Base-by-base conservation (phyloP, 2,113 vertebrate species). In the Polyodon spathula region DNA sequence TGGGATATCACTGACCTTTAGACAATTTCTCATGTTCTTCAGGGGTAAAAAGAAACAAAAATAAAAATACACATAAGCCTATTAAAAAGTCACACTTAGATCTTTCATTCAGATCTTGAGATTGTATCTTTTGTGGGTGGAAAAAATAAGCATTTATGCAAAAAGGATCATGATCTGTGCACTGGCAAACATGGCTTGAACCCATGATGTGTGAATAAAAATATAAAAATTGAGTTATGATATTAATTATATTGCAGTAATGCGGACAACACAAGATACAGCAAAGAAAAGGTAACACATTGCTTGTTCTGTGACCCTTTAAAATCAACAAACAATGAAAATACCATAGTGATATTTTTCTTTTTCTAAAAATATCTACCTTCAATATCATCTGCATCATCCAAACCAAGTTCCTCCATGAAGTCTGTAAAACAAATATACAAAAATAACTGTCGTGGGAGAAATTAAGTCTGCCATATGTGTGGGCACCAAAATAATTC, bases 341-440 rank as follows among this genome's bases (percentile, higher is more conserved):
- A 50, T 5, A 12, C 3, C 1, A 10, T 12, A 50, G 11, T 10
- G 11, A 12, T 12, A 50, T 14, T 50, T 12, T 12, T 50, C 8
- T 50, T 7, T 50, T 50, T n/a, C 42, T 42, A 55, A 40, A 5
- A 64, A 12, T n/a, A 8, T 57, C 76, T 78, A 95, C 86, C 88
- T 86, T 90, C 86, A 70, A 86, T 78, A 76, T 88, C 76, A 67
- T 90, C 82, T 46, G 81, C 72, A 66, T 89, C 86, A 71, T 78
- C 88, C 65, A 93, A 73, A 55, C 77, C 85, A 66, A 95, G 81
- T 70, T 88, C 82, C 63, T 90, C 86, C 79, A 91, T 74, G 0
- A 89, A 66, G 67, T 88, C 88, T 92, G 72, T 40, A 56, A 80
- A 71, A 64, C 1, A 67, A 70, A 16, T 39, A 56, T 62, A 37